phyloP scores from a whole-genome alignment of 2,113 vertebrate genomes.

The Serilophus lunatus region DNA sequence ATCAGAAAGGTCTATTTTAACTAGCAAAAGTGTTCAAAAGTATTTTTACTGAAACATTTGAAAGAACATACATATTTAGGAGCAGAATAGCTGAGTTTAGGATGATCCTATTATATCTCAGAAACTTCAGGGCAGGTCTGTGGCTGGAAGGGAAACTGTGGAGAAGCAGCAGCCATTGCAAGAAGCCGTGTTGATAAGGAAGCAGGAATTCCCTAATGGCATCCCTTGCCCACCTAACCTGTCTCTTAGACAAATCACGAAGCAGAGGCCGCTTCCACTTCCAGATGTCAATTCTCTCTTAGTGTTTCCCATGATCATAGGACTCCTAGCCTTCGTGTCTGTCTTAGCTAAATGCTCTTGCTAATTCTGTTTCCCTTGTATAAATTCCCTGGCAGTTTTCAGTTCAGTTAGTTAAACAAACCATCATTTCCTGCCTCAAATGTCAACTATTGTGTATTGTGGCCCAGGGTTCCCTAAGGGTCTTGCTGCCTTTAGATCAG shows the following conservation, averaged over 20 bases:
- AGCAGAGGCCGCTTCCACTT: background rate
- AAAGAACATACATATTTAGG: background rate
- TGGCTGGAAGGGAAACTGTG: background rate
- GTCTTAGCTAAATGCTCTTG: background rate
- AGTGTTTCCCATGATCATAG: background rate
- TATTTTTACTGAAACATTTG: background rate
- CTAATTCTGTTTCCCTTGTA: background rate
- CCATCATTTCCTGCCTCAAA: constrained; percentile 44
- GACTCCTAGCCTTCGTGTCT: background rate
- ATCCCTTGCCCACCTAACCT: background rate
- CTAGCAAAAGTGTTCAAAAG: background rate
- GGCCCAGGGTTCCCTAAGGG: constrained; percentile 26
- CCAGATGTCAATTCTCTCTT: background rate
- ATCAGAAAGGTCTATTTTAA: background rate
- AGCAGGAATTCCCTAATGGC: background rate
- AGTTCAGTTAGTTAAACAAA: constrained; percentile 49
- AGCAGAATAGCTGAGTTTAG: background rate
- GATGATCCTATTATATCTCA: background rate
- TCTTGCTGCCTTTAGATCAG: background rate
- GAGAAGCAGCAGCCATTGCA: background rate
- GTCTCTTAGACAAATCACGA: background rate
- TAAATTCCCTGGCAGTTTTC: constrained; percentile 36
- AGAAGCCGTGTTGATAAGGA: background rate
- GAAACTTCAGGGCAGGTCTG: background rate
- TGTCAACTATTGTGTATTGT: constrained; percentile 55